Conservation (phyloP, 2,888 invertebrate species). For the Cheilosia soror region DNA sequence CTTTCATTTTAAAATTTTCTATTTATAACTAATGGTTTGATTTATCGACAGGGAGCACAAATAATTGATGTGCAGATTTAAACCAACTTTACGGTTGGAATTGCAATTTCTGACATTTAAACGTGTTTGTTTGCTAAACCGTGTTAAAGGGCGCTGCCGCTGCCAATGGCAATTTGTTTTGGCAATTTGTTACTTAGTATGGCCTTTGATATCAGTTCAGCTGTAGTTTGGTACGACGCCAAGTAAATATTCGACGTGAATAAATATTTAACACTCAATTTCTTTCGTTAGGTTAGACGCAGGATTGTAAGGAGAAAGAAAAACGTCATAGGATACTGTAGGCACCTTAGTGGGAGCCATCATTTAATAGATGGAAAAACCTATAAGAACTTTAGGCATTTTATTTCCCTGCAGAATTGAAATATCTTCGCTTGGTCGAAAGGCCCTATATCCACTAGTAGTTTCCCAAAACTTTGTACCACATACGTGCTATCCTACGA, state of each 20-base stretch:
- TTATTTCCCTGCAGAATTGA: too few relatives aligned
- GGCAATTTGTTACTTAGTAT: background rate
- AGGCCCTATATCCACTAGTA: too few relatives aligned
- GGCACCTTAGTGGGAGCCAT: too few relatives aligned
- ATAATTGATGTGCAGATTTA: background rate
- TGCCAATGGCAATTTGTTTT: background rate
- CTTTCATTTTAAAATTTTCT: slow-evolving; percentile 15
- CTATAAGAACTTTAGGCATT: too few relatives aligned
- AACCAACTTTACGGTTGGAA: background rate
- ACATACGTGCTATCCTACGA: too few relatives aligned
- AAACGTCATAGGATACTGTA: too few relatives aligned
- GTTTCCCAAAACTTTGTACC: too few relatives aligned
- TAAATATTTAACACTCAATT: background rate
- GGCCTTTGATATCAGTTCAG: background rate
- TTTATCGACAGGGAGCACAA: slow-evolving; percentile 12
- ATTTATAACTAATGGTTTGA: slow-evolving; percentile 13
- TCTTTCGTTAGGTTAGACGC: too few relatives aligned
- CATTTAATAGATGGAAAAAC: too few relatives aligned
- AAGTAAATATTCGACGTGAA: background rate
- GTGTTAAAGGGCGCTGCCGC: background rate
- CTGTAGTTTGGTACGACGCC: background rate
- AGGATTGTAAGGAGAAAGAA: too few relatives aligned
- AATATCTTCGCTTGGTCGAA: too few relatives aligned
- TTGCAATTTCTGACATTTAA: background rate
- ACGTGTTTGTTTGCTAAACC: background rate